phyloP scores from a whole-genome alignment of 1,140 invertebrate genomes.

The Drosophila prosaltans region DNA sequence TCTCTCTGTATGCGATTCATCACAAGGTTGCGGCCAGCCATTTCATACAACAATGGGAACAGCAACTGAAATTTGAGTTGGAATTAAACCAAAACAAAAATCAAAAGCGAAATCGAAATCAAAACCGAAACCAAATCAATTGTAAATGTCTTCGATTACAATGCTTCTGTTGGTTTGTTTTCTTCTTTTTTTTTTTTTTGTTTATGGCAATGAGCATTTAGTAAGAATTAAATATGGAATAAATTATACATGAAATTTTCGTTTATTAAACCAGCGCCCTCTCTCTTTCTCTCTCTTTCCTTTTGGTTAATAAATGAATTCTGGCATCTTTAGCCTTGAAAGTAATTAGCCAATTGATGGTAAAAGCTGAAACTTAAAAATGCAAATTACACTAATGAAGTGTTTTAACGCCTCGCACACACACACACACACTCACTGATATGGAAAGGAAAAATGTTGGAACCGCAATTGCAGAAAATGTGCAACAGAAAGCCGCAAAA shows the following conservation, averaged over 20 bases:
- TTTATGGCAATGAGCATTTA: background rate
- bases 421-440: background rate
- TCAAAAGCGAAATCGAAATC: too few species aligned
- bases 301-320: background rate
- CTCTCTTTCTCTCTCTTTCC: conserved; percentile 4
- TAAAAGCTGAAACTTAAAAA: conserved; percentile 16
- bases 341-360: conserved; percentile 22
- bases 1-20: background rate
- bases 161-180: background rate
- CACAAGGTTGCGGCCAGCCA: conserved; percentile 2
- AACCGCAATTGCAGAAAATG: conserved; percentile 20
- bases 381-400: conserved; percentile 26
- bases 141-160: background rate
- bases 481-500: conserved; percentile 21
- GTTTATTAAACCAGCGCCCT: background rate
- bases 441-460: background rate
- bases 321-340: conserved; percentile 9
- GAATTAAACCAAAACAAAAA: background rate
- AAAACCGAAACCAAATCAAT: background rate
- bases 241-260: background rate
- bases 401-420: conserved; percentile 15
- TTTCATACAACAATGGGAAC: background rate
- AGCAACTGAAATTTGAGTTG: conserved; percentile 1
- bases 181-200: background rate
- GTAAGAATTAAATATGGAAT: background rate